These are phyloP conservation scores for Lithophane socia DNA, from an alignment of 2,888 invertebrate species.

Conservation along the genomic window DNA sequence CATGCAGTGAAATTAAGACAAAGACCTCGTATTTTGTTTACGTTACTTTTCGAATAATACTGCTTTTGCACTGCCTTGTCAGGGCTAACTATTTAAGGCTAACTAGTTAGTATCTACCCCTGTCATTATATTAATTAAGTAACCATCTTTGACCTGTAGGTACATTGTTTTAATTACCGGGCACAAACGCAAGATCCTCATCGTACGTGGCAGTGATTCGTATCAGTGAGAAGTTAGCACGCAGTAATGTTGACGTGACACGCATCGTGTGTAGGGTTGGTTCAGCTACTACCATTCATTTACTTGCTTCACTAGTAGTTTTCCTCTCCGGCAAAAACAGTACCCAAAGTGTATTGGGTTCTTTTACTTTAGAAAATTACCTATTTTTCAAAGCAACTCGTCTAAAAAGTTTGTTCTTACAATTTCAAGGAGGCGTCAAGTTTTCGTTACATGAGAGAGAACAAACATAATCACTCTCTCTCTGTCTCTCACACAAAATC, in stretches of 20 bases:
- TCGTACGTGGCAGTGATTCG: conserved; percentile 28
- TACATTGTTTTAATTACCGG: conserved; percentile 26
- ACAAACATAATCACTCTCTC: too few species aligned
- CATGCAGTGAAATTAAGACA: background rate
- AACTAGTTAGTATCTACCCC: background rate
- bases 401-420: too few species aligned
- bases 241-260: conserved; percentile 14
- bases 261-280: conserved; percentile 21
- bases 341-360: background rate
- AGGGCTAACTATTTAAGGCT: background rate
- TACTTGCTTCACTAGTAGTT: background rate
- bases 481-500: too few species aligned
- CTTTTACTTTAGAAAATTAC: background rate
- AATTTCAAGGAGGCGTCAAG: background rate
- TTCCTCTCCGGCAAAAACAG: too few species aligned
- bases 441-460: too few species aligned
- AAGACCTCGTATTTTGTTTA: background rate
- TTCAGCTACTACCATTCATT: background rate
- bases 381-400: background rate
- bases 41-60: background rate
- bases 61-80: background rate
- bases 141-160: background rate
- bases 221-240: conserved; percentile 31
- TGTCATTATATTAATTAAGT: conserved; percentile 1
- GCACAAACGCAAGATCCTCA: conserved; percentile 5